Percentiles rank a stretch among this genome's conserved stretches.
Conservation (phyloP, 1,140 invertebrate genomes). For the Drosophila biarmipes region DNA sequence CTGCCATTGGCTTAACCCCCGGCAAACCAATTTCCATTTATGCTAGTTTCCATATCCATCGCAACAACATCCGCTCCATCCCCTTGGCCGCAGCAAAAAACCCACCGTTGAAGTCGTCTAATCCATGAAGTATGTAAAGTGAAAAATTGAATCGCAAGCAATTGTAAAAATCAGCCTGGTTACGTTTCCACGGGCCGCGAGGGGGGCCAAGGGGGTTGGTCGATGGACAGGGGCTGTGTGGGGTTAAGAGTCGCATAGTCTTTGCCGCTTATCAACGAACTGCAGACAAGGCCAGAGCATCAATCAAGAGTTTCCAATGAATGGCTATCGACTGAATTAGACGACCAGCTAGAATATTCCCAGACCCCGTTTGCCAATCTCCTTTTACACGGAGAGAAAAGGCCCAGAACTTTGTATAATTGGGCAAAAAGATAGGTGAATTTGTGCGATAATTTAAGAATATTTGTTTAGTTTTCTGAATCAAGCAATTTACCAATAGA, state of each 20-base stretch:
- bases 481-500: no score
- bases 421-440: no score
- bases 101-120: constrained; percentile 30
- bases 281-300: constrained; percentile 75
- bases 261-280: constrained; percentile 65
- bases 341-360: constrained; percentile 51
- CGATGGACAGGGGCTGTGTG: constrained; percentile 13
- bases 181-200: not conserved
- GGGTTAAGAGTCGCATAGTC: constrained; percentile 40
- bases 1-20: constrained; percentile 1
- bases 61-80: constrained; percentile 1
- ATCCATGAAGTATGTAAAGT: constrained; percentile 74
- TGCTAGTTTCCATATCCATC: constrained; percentile 45
- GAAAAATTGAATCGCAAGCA: constrained; percentile 65
- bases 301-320: constrained; percentile 83
- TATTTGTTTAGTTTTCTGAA: no score
- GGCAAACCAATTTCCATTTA: constrained; percentile 33
- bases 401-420: not conserved
- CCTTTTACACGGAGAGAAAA: not conserved
- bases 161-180: constrained; percentile 54
- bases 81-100: not conserved
- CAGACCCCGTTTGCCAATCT: constrained; percentile 3
- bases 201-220: not conserved
- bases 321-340: constrained; percentile 81
- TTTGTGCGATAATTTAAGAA: no score